Percentiles rank a stretch among this genome's conserved stretches.
Evolutionary conservation across 2,797 vertebrate genomes (phyloP).

Genomic region (Benthosema pterotum): DNA sequence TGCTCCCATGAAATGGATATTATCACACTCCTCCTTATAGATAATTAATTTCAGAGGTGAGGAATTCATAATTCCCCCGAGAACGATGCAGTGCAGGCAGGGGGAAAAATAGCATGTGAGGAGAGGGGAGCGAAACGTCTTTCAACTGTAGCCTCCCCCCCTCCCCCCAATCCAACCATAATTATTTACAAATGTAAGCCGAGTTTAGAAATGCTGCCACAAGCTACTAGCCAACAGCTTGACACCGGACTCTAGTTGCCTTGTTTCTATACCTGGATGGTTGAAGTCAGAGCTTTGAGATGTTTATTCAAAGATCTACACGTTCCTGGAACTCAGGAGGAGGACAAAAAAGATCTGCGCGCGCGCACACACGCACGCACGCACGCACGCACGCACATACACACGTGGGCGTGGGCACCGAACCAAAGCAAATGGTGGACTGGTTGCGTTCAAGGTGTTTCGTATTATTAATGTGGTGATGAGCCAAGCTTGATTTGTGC

Average conservation of each 20-base stretch:
- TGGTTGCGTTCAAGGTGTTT: slow-evolving; percentile 25
- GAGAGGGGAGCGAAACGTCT: slow-evolving; percentile 9
- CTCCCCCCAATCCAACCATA: slow-evolving; percentile 1
- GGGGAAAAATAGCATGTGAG: slow-evolving; percentile 16
- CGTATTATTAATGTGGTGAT: slow-evolving; percentile 26
- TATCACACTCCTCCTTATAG: slow-evolving; percentile 38
- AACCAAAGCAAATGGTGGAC: slow-evolving; percentile 24
- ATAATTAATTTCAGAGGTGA: slow-evolving; percentile 48
- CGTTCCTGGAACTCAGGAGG: slow-evolving; percentile 1
- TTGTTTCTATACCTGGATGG: slow-evolving; percentile 5
- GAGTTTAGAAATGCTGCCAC: slow-evolving; percentile 9
- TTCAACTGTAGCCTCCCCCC: slow-evolving; percentile 7
- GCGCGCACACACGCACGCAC: too few species aligned
- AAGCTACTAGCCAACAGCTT: slow-evolving; percentile 6
- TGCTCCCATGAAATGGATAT: slow-evolving; percentile 37
- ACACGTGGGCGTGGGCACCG: slow-evolving; percentile 6
- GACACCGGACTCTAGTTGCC: neutral
- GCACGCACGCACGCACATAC: too few species aligned
- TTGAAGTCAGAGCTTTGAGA: neutral
- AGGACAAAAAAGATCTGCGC: slow-evolving; percentile 4
- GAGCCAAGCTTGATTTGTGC: slow-evolving; percentile 32
- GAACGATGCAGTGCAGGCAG: slow-evolving; percentile 13
- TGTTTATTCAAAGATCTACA: slow-evolving; percentile 18
- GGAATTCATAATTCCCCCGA: slow-evolving; percentile 16
- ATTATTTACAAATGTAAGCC: slow-evolving; percentile 39